phyloP scores from a whole-genome alignment of 2,888 invertebrate genomes.

The Drosophila basisetae region DNA sequence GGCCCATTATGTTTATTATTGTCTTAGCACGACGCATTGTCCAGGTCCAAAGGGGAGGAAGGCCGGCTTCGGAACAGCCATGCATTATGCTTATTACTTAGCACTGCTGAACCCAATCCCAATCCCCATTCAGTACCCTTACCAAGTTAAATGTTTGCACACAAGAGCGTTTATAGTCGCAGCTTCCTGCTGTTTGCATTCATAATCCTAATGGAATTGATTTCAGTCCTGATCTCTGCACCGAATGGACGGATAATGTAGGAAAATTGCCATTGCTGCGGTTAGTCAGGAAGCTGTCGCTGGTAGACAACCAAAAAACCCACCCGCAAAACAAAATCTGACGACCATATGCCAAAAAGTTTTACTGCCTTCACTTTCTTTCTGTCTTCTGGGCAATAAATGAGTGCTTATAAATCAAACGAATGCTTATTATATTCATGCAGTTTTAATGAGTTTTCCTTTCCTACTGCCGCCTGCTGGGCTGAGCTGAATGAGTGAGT shows the following conservation, averaged over 20 bases:
- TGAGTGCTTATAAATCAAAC: constrained; percentile 77
- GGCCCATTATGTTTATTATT: constrained; percentile 76
- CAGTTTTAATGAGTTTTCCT: constrained; percentile 77
- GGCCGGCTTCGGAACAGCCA: constrained; percentile 8
- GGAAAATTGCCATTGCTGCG: constrained; percentile 65
- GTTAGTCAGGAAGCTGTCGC: constrained; percentile 54
- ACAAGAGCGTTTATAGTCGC: constrained; percentile 78
- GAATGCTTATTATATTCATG: constrained; percentile 79
- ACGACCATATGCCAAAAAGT: constrained; percentile 69
- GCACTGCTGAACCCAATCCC: constrained; percentile 15
- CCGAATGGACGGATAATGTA: constrained; percentile 69
- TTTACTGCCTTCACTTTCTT: constrained; percentile 17
- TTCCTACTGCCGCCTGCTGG: constrained; percentile 39
- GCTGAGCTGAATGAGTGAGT: constrained; percentile 5
- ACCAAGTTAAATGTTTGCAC: constrained; percentile 70
- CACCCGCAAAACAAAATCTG: constrained; percentile 18
- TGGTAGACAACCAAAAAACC: constrained; percentile 13
- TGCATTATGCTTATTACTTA: constrained; percentile 76
- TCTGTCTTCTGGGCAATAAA: constrained; percentile 49
- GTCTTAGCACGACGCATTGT: constrained; percentile 51
- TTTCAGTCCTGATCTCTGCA: constrained; percentile 59
- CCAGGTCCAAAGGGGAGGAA: constrained; percentile 20
- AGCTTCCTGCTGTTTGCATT: constrained; percentile 75
- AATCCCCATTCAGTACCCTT: constrained; percentile 14
- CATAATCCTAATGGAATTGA: constrained; percentile 82